Evolutionary conservation across 2,113 vertebrate species (phyloP).

Genomic region (Haliaeetus leucogaster): DNA sequence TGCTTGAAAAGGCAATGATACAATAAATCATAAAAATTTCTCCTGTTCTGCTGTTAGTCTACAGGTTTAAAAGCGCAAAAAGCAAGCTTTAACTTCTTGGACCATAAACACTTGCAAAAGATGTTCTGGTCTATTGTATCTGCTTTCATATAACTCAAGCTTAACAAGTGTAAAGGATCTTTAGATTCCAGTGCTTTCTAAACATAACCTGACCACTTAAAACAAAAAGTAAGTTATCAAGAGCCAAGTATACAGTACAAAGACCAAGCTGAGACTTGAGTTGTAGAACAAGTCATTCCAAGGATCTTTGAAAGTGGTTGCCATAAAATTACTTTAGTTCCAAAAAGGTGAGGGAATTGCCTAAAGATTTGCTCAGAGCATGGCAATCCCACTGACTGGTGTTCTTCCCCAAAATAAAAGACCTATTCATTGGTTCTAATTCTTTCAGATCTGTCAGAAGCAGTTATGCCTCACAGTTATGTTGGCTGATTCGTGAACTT

Average conservation of each 20-base stretch:
- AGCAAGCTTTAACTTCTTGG: neutral
- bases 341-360: neutral
- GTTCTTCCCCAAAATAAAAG: neutral
- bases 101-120: neutral
- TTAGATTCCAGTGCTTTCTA: neutral
- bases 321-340: neutral
- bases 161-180: neutral
- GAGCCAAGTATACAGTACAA: neutral
- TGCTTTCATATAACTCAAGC: neutral
- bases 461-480: neutral
- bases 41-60: neutral
- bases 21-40: neutral
- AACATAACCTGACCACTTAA: neutral
- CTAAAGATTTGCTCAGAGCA: neutral
- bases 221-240: neutral
- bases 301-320: neutral
- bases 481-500: neutral
- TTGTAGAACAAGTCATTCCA: neutral
- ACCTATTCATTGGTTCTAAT: neutral
- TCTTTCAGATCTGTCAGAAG: neutral
- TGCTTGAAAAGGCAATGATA: conserved; percentile 18
- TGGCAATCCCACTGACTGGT: neutral
- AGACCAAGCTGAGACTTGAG: conserved; percentile 10
- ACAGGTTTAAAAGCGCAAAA: neutral
- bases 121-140: neutral